Percentiles rank a stretch among this genome's conserved stretches.
Evolutionary conservation across 1,140 invertebrate species (phyloP).

Genomic region (Trigoniulus corallinus): DNA sequence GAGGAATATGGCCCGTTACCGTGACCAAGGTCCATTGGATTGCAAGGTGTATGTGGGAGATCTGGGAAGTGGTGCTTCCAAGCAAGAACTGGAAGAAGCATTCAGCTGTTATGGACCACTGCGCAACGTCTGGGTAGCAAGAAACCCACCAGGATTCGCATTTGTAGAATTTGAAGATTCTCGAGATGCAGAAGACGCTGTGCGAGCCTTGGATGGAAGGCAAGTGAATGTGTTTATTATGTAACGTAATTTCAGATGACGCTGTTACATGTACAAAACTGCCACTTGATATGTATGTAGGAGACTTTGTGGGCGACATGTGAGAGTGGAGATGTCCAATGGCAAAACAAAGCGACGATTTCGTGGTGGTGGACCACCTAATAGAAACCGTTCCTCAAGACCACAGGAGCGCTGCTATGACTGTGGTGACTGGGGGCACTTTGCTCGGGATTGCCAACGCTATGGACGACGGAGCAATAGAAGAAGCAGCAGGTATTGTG

Average conservation of each 20-base stretch:
- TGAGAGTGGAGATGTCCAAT: conserved; percentile 82
- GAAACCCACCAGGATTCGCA: conserved; percentile 91
- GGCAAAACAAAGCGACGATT: conserved; percentile 37
- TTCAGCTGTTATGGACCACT: conserved; percentile 68
- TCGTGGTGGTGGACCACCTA: conserved; percentile 37
- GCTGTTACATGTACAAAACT: no score
- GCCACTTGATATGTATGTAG: no score
- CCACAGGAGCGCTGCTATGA: conserved; percentile 80
- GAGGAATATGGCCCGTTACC: conserved; percentile 33
- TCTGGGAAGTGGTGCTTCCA: conserved; percentile 30
- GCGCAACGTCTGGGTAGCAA: conserved; percentile 88
- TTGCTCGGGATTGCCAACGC: conserved; percentile 68
- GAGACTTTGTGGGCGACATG: conserved; percentile 67
- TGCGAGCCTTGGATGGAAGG: conserved; percentile 43
- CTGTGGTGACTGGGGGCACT: conserved; percentile 78
- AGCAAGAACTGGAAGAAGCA: conserved; percentile 38
- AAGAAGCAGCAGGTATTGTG: conserved; percentile 5
- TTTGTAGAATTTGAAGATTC: conserved; percentile 96
- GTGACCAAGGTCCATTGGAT: conserved; percentile 41
- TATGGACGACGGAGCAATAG: conserved; percentile 25
- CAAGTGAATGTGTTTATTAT: conserved; percentile 21
- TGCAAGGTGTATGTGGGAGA: conserved; percentile 96
- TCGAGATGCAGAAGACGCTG: conserved; percentile 71
- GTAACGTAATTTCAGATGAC: not conserved
- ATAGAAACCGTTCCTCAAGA: conserved; percentile 45